Evolutionary conservation across 2,113 vertebrate species (phyloP).

Genomic region (Dolichallabes microphthalmus): DNA sequence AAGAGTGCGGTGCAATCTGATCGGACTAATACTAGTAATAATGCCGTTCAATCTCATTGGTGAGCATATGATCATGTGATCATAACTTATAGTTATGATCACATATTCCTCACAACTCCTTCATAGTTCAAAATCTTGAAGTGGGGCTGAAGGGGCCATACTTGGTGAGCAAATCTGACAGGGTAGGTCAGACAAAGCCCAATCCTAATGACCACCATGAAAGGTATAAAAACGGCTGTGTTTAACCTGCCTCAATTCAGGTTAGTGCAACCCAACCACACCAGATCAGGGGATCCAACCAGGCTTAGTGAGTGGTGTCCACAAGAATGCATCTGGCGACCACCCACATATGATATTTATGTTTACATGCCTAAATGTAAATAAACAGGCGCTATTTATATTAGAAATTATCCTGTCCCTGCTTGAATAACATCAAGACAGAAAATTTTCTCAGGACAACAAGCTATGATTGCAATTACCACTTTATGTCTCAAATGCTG

Average conservation of each 20-base stretch:
- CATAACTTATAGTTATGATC: no score
- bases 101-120: neutral
- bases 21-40: no score
- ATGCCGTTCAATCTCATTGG: no score
- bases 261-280: neutral
- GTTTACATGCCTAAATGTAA: no score
- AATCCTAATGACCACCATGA: neutral
- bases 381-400: no score
- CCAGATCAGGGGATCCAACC: neutral
- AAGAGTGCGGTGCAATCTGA: no score
- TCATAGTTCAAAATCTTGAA: neutral
- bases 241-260: neutral
- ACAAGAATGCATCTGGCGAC: neutral
- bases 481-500: no score
- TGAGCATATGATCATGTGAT: no score
- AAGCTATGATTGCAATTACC: no score
- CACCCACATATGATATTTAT: neutral
- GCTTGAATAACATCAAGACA: no score
- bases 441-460: no score
- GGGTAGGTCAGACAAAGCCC: neutral
- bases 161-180: neutral
- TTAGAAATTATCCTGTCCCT: no score
- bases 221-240: neutral
- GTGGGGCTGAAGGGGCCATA: neutral
- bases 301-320: neutral